These are phyloP conservation scores for Xestia rhomboidea DNA, from an alignment of 2,888 invertebrate genomes.

Conservation along the genomic window DNA sequence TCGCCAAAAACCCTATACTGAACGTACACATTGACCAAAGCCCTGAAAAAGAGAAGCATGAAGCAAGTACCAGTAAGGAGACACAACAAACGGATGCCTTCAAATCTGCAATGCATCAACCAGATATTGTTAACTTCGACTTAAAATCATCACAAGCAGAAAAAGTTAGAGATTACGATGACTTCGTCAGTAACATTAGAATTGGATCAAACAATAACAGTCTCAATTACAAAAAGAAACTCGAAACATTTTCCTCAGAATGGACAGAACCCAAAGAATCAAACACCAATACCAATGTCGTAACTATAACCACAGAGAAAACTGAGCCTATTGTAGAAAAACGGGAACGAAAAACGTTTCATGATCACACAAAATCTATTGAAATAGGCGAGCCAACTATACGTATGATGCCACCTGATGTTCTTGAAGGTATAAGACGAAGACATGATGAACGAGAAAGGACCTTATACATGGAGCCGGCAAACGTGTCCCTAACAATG, in stretches of 20 bases:
- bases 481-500: conserved; percentile 86
- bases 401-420: conserved; percentile 86
- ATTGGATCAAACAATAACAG: conserved; percentile 88
- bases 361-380: conserved; percentile 84
- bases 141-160: conserved; percentile 80
- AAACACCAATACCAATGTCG: conserved; percentile 79
- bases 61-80: conserved; percentile 81
- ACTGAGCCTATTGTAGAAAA: conserved; percentile 79
- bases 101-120: conserved; percentile 87
- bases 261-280: conserved; percentile 82
- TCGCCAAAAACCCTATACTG: conserved; percentile 88
- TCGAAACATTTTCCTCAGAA: conserved; percentile 78
- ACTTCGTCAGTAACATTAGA: conserved; percentile 88
- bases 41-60: conserved; percentile 74
- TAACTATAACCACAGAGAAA: conserved; percentile 87
- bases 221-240: conserved; percentile 81
- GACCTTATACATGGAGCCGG: conserved; percentile 87
- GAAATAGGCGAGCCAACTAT: conserved; percentile 86
- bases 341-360: conserved; percentile 81
- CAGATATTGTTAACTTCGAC: conserved; percentile 89
- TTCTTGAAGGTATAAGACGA: conserved; percentile 85
- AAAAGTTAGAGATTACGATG: conserved; percentile 83
- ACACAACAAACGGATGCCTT: conserved; percentile 82
- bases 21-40: conserved; percentile 86
- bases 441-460: conserved; percentile 82